phyloP scores from a whole-genome alignment of 2,113 vertebrate genomes.

The Prionailurus viverrinus region DNA sequence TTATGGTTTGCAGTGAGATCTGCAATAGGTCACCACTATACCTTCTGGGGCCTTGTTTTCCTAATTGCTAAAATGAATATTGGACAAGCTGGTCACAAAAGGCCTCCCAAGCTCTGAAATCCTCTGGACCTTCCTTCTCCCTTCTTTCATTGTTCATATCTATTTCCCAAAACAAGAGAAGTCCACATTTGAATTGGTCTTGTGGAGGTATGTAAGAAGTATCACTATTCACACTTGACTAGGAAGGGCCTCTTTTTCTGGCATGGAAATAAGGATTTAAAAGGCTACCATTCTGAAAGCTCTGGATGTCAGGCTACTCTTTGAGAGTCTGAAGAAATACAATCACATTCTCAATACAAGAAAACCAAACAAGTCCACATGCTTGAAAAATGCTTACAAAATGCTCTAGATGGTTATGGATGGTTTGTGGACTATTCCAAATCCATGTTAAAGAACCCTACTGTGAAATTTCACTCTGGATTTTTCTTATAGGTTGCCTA shows the following conservation, averaged over 20 bases:
- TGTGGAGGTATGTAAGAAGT: rapidly evolving
- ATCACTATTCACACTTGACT: rapidly evolving
- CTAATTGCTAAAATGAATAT: rapidly evolving
- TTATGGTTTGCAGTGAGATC: neutral
- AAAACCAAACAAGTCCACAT: neutral
- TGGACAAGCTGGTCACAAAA: neutral
- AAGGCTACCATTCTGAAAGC: neutral
- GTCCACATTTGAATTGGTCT: neutral
- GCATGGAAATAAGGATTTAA: neutral
- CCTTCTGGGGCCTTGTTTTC: neutral
- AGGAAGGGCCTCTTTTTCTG: neutral
- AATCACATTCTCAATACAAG: neutral
- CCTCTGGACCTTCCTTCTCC: neutral
- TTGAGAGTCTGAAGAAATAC: neutral
- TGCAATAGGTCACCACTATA: rapidly evolving
- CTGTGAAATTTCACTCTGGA: neutral
- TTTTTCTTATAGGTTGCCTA: neutral
- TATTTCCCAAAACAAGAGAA: neutral
- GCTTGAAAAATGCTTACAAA: neutral
- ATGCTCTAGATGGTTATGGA: neutral
- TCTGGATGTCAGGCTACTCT: neutral
- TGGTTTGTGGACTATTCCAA: neutral
- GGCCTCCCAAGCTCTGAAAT: neutral
- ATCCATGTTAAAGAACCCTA: neutral
- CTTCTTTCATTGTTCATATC: neutral